A percentile compares a stretch with the other conserved stretches of the same genome.
These are phyloP conservation scores for Percopsis omiscomaycus DNA, from an alignment of 2,797 vertebrate species.

Conservation along the genomic window DNA sequence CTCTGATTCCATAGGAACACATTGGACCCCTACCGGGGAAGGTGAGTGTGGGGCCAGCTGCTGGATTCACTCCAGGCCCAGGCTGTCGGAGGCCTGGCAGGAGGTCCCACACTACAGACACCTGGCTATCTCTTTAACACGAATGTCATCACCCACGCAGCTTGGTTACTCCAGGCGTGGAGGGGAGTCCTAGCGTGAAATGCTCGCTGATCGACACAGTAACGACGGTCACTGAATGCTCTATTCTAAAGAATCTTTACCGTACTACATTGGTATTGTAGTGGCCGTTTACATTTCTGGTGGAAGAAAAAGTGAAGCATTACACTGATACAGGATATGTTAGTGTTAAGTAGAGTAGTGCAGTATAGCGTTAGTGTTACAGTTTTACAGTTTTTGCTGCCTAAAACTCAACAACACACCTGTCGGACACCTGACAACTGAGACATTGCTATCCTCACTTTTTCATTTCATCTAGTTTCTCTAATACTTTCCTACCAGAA, in stretches of 20 bases:
- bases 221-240: background rate
- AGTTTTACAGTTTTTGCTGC: background rate
- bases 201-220: too few species aligned
- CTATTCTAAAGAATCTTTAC: background rate
- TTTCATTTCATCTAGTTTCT: too few species aligned
- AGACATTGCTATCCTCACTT: slow-evolving; percentile 22
- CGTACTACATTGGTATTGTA: background rate
- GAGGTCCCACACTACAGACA: slow-evolving; percentile 45
- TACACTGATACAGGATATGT: too few species aligned
- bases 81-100: slow-evolving; percentile 47
- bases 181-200: slow-evolving; percentile 18
- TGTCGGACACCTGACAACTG: slow-evolving; percentile 13
- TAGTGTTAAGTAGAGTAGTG: too few species aligned
- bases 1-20: slow-evolving; percentile 45
- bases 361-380: too few species aligned
- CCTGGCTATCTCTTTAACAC: slow-evolving; percentile 33
- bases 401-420: slow-evolving; percentile 9
- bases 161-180: slow-evolving; percentile 38
- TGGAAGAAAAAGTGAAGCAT: too few species aligned
- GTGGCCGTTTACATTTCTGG: too few species aligned
- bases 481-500: slow-evolving; percentile 31
- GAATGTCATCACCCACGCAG: slow-evolving; percentile 48
- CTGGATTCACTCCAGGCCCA: slow-evolving; percentile 49
- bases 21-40: slow-evolving; percentile 34
- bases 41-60: slow-evolving; percentile 57